These are phyloP conservation scores for Pseudomyrmex gracilis DNA, from an alignment of 1,140 invertebrate species.

Conservation along the genomic window DNA sequence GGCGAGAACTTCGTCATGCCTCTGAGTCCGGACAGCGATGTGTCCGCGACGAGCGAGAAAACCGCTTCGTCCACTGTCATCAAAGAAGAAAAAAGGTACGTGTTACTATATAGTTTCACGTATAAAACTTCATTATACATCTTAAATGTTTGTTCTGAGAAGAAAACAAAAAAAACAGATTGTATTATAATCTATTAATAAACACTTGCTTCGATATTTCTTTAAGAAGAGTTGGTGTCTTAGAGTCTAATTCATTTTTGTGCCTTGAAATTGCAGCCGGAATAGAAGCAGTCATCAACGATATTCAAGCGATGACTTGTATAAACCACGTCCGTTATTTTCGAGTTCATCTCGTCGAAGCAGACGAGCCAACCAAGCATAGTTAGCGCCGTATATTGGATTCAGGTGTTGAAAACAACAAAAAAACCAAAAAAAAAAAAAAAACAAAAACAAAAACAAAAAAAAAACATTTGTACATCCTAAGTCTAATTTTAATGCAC, in stretches of 20 bases:
- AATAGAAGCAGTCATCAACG: conserved; percentile 86
- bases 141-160: too few relatives aligned
- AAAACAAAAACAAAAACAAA: too few relatives aligned
- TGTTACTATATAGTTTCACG: conserved; percentile 37
- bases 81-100: conserved; percentile 83
- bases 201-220: conserved; percentile 32
- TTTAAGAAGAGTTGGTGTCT: neutral
- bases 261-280: conserved; percentile 75
- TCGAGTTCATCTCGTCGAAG: conserved; percentile 84
- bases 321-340: conserved; percentile 88
- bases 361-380: conserved; percentile 83
- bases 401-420: conserved; percentile 72
- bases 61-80: conserved; percentile 69
- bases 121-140: neutral
- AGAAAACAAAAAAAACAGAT: too few relatives aligned
- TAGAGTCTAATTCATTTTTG: conserved; percentile 26
- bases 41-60: conserved; percentile 83
- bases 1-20: conserved; percentile 84
- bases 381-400: conserved; percentile 71
- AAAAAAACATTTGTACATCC: too few relatives aligned
- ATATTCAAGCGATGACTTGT: conserved; percentile 89
- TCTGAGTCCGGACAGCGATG: conserved; percentile 84
- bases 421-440: neutral
- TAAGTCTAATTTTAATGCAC: too few relatives aligned
- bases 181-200: conserved; percentile 39